Percentiles rank a stretch among this genome's conserved stretches.
Evolutionary conservation across 2,888 invertebrate genomes (phyloP).

Genomic region (Caenorhabditis sinica): DNA sequence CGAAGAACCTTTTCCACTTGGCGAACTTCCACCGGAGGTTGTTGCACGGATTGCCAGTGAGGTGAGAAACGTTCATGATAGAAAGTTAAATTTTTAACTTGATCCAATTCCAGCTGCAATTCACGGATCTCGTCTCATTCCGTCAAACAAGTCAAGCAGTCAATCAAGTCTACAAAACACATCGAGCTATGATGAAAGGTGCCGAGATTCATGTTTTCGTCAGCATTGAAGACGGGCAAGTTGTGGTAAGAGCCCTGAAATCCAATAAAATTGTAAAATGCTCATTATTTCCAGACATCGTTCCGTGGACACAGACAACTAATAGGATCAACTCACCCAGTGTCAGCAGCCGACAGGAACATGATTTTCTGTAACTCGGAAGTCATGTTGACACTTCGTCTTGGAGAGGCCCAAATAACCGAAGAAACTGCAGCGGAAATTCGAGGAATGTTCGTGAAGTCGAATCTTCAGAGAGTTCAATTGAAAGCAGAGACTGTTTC

Average conservation of each 20-base stretch:
- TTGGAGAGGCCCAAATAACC: constrained; percentile 15
- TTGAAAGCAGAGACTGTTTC: constrained; percentile 10
- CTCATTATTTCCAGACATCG: not conserved
- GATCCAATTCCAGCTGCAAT: constrained; percentile 25
- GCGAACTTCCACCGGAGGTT: not conserved
- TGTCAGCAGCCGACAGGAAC: not conserved
- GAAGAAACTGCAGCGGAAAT: not conserved
- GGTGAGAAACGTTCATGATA: not conserved
- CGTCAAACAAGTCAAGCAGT: not conserved
- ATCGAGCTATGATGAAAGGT: constrained; percentile 19
- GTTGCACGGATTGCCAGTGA: constrained; percentile 1
- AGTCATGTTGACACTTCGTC: constrained; percentile 22
- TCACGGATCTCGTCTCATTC: constrained; percentile 23
- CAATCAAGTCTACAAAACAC: not conserved
- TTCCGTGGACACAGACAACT: constrained; percentile 18
- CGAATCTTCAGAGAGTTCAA: not conserved
- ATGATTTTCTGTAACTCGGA: constrained; percentile 31
- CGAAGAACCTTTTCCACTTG: no score
- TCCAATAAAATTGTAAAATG: not conserved
- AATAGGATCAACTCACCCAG: not conserved
- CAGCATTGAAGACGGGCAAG: constrained; percentile 13
- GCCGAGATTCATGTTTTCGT: constrained; percentile 18
- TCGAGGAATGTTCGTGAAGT: constrained; percentile 9
- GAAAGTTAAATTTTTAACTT: not conserved
- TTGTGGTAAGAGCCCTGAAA: constrained; percentile 18